Percentiles rank a stretch among this genome's conserved stretches.
Evolutionary conservation across 2,113 vertebrate species (phyloP).

Genomic region (Leptodactylus fuscus): DNA sequence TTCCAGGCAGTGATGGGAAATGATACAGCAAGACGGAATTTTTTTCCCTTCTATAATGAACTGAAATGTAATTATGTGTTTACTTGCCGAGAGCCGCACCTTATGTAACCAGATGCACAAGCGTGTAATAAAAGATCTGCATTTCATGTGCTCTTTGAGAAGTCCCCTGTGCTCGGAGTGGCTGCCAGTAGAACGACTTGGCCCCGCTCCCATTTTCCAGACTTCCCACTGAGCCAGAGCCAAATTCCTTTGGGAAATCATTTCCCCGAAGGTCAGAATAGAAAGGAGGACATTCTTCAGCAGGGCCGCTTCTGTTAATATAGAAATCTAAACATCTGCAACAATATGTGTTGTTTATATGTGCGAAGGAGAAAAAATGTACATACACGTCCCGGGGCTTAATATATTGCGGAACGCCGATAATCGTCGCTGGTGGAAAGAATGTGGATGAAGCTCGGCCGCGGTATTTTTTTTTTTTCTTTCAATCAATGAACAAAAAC

Average conservation of each 20-base stretch:
- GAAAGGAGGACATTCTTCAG: conserved; percentile 66
- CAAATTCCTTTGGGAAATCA: conserved; percentile 72
- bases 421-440: conserved; percentile 38
- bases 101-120: conserved; percentile 57
- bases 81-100: conserved; percentile 30
- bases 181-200: conserved; percentile 65
- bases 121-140: conserved; percentile 28
- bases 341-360: conserved; percentile 67
- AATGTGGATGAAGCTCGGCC: conserved; percentile 35
- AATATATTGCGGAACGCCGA: conserved; percentile 57
- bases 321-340: conserved; percentile 69
- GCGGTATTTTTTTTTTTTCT: background rate
- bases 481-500: conserved; percentile 22
- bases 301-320: conserved; percentile 68
- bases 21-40: background rate
- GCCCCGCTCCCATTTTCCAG: conserved; percentile 70
- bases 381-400: conserved; percentile 60
- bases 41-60: conserved; percentile 11
- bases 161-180: conserved; percentile 65
- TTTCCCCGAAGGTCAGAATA: conserved; percentile 71
- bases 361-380: conserved; percentile 68
- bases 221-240: conserved; percentile 66
- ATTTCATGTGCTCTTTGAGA: conserved; percentile 62
- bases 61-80: conserved; percentile 40
- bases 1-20: conserved; percentile 22